Evolutionary conservation across 2,797 vertebrate genomes (phyloP), one percentile per base, ranked within the genome.

Genomic region (Artibeus lituratus): DNA sequence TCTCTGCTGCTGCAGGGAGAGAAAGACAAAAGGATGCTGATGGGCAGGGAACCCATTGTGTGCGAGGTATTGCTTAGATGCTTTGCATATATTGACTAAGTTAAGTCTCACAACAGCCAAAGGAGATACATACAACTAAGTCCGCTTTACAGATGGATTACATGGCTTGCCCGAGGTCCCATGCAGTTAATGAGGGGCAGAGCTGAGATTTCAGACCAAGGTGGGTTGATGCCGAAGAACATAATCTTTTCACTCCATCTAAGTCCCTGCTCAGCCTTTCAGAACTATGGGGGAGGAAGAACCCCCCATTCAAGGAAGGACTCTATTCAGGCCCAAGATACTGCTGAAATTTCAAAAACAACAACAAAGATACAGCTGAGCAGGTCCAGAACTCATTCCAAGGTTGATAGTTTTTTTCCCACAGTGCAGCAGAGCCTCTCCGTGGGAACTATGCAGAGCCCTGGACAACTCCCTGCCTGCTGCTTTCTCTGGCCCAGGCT

Each of bases 201-300:
- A 81, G 70, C 82, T 80, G 53, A 80, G 55, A 90, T 22, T 76
- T 88, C 78, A 91, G 19, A 94, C 8, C 29, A 77, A 96, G 62
- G 24, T 57, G 51, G 18, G 35, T 37, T 5, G 26, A 47, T 15
- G 22, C 26, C 37, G 3, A 86, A 78, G 77, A 55, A 47, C 4
- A 12, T 12, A 21, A 5, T 77, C 37, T 57, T 59, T 51, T 93
- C 32, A 24, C 39, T n/a, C 22, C 19, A 44, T 78, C 47, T 22
- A 94, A 88, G 74, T 37, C 47, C n/a, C 55, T 74, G 32, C 22
- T 90, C 49, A 59, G 55, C 22, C 14, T 55, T 69, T 72, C n/a
- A 32, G 74, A 86, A 62, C 21, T 10, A 16, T 22, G 18, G 4
- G 26, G 35, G 19, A 87, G 65, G 47, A 92, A 42, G 32, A 90